Conservation (phyloP, 2,113 vertebrate species). For the Andinoacara biseriatus region DNA sequence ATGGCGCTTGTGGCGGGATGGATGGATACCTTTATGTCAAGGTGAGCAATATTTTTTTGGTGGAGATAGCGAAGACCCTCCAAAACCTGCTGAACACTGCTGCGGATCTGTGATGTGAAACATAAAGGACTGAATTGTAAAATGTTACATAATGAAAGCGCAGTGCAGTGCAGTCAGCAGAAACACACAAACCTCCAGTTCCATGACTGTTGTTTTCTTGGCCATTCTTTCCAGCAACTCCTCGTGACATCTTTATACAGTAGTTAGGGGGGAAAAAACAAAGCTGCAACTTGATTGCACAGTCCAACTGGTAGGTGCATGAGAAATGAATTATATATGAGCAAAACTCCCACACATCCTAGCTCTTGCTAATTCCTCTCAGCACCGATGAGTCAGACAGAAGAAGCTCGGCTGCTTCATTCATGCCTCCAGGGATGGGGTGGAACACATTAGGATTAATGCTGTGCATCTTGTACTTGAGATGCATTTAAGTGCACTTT, state of each 20-base stretch:
- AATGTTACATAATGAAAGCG: slow-evolving; percentile 40
- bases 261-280: slow-evolving; percentile 55
- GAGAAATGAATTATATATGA: slow-evolving; percentile 68
- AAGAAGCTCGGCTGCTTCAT: slow-evolving; percentile 39
- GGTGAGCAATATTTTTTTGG: slow-evolving; percentile 87
- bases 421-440: slow-evolving; percentile 45
- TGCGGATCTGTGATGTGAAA: slow-evolving; percentile 82
- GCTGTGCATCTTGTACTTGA: slow-evolving; percentile 38
- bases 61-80: slow-evolving; percentile 91
- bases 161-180: slow-evolving; percentile 34
- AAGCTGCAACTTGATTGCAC: slow-evolving; percentile 8
- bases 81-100: slow-evolving; percentile 87
- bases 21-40: slow-evolving; percentile 89
- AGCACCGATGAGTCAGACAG: slow-evolving; percentile 61
- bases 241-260: slow-evolving; percentile 86
- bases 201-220: slow-evolving; percentile 86
- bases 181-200: slow-evolving; percentile 86
- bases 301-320: slow-evolving; percentile 40
- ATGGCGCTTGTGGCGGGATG: neutral
- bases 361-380: slow-evolving; percentile 55
- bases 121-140: neutral
- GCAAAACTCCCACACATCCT: slow-evolving; percentile 59
- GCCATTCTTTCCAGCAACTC: slow-evolving; percentile 90
- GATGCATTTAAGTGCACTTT: slow-evolving; percentile 37
- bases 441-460: slow-evolving; percentile 50